A percentile compares a stretch with the other conserved stretches of the same genome.
phyloP scores from a whole-genome alignment of 2,797 vertebrate species.

The Onychomys torridus region DNA sequence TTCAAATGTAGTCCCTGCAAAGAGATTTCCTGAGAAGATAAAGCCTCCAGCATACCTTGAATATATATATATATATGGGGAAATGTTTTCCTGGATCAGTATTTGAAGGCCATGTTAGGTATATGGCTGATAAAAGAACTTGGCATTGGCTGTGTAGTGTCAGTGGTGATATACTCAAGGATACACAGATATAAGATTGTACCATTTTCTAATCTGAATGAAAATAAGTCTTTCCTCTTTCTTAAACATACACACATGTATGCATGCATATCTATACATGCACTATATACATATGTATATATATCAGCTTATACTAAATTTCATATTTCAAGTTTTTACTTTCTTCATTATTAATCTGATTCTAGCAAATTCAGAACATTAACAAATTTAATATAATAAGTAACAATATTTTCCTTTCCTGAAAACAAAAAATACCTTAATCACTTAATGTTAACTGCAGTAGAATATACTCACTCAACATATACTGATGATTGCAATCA shows the following conservation, averaged over 20 bases:
- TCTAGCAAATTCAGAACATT: not conserved
- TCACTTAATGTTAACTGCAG: not conserved
- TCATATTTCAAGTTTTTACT: not conserved
- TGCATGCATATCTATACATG: not conserved
- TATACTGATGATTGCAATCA: not conserved
- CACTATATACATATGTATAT: too few species aligned
- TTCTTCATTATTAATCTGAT: not conserved
- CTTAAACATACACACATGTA: not conserved
- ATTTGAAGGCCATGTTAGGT: not conserved
- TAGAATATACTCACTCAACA: conserved; percentile 30
- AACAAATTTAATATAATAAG: not conserved
- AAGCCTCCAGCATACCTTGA: not conserved
- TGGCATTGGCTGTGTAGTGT: not conserved
- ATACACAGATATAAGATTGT: not conserved
- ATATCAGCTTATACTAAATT: not conserved
- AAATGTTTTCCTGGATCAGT: not conserved
- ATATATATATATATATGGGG: too few species aligned
- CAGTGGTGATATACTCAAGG: not conserved
- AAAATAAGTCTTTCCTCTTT: not conserved
- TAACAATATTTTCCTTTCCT: not conserved
- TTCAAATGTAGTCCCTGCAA: not conserved
- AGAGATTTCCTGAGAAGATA: not conserved
- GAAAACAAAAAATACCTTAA: conserved; percentile 11
- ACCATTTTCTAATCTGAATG: not conserved
- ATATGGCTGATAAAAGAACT: not conserved